Percentiles rank a stretch among this genome's conserved stretches.
Conservation (phyloP, 2,888 invertebrate genomes). For the Adelognathus sp. region DNA sequence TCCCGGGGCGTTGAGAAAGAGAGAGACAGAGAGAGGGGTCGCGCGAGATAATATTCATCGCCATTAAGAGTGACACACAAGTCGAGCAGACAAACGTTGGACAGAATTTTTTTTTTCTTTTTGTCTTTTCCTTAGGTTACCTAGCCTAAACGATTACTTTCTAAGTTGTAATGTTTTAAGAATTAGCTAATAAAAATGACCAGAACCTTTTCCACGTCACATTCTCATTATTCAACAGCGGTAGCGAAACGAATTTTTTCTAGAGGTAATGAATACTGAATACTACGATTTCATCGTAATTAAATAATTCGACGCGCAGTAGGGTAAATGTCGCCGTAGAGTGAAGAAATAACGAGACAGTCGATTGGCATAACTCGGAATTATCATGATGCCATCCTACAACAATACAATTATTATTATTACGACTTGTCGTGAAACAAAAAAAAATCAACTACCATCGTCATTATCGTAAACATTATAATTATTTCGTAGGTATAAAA, state of each 20-base stretch:
- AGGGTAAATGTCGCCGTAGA: slow-evolving; percentile 12
- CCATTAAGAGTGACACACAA: slow-evolving; percentile 36
- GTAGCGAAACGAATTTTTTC: slow-evolving; percentile 21
- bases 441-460: slow-evolving; percentile 41
- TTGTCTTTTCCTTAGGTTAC: too few relatives aligned
- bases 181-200: slow-evolving; percentile 79
- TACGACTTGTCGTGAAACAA: slow-evolving; percentile 16
- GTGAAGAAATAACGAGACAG: not conserved
- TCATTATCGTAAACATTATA: slow-evolving; percentile 34
- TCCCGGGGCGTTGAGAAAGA: slow-evolving; percentile 20
- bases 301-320: slow-evolving; percentile 20
- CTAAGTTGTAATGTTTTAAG: slow-evolving; percentile 79
- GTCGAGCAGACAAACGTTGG: slow-evolving; percentile 58
- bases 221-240: slow-evolving; percentile 70
- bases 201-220: slow-evolving; percentile 76
- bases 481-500: slow-evolving; percentile 44
- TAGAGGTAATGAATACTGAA: not conserved
- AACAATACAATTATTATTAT: slow-evolving; percentile 31
- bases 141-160: slow-evolving; percentile 73
- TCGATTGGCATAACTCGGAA: not conserved
- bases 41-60: not conserved
- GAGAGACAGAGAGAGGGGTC: not conserved
- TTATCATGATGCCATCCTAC: not conserved
- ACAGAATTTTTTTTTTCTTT: slow-evolving; percentile 73
- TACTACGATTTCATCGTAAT: slow-evolving; percentile 7